Evolutionary conservation across 2,888 invertebrate genomes (phyloP), one percentile per base, ranked within the genome.

Genomic region (Ochropleura leucogaster): DNA sequence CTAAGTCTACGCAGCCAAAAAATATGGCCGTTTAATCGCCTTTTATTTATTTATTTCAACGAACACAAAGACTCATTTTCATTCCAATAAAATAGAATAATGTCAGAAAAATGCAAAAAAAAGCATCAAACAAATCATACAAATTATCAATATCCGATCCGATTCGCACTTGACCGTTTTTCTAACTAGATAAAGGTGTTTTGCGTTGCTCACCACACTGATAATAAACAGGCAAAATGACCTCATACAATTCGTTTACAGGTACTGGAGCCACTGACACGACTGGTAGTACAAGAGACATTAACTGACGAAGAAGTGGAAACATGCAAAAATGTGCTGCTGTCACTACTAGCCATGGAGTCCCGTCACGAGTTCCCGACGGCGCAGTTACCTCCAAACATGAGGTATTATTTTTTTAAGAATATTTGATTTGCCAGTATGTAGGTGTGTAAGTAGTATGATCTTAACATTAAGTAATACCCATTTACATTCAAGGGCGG

Each of bases 221-320:
- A 40, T 0, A 40, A 59, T 16, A 16, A 59, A 59, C 59, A 16
- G 16, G 16, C 7, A 2, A n/a, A 12, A 62, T 0, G 14, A 60
- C n/a, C n/a, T 62, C 44, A 44, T 7, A 6, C 65, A 12, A 64
- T 44, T 46, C 0, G 10, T 71, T 67, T 12, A 0, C 89, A 98
- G 98, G 98, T 98, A 85, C 97, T 99, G 82, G 98, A 98, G 85
- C 98, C 99, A 0, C 94, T 99, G 49, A 97, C 98, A 0, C 97
- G 97, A 12, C 94, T 99, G 67, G 97, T 99, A 88, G 97, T 98
- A 0, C 98, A 99, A 91, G 98, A 99, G 83, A 97, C 97, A 51
- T 95, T 99, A 80, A 97, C 98, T 0, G 98, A 98, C n/a, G 98
- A 98, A 5, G 99, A 99, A 89, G 97, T 99, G 40, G 96, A 98